Conservation (phyloP, 2,888 invertebrate species). For the Oscheius onirici region DNA sequence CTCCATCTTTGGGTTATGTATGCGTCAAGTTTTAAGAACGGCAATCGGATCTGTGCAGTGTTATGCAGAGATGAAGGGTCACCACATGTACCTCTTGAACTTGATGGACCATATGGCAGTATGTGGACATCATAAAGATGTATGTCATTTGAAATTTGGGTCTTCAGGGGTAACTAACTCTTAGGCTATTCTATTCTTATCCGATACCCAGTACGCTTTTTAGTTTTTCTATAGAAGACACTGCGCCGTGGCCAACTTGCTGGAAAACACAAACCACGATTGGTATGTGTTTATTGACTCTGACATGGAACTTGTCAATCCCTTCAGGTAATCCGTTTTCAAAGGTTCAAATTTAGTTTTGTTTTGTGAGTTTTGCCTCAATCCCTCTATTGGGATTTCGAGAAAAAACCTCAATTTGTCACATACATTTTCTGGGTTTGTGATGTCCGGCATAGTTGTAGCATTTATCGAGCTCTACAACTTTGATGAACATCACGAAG, state of each 20-base stretch:
- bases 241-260: slow-evolving; percentile 38
- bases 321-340: slow-evolving; percentile 29
- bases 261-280: slow-evolving; percentile 35
- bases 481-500: too few relatives aligned
- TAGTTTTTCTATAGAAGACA: slow-evolving; percentile 49
- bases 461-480: too few relatives aligned
- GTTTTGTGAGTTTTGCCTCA: too few relatives aligned
- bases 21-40: slow-evolving; percentile 15
- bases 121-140: slow-evolving; percentile 36
- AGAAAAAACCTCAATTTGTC: too few relatives aligned
- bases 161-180: too few relatives aligned
- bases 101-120: slow-evolving; percentile 12
- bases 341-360: too few relatives aligned
- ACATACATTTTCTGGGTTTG: too few relatives aligned
- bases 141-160: background rate
- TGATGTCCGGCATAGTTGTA: too few relatives aligned
- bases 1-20: too few relatives aligned
- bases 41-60: slow-evolving; percentile 33
- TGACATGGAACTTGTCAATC: slow-evolving; percentile 47
- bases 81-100: slow-evolving; percentile 26
- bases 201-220: too few relatives aligned
- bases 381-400: too few relatives aligned
- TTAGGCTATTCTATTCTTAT: too few relatives aligned
- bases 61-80: slow-evolving; percentile 30
- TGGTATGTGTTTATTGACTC: slow-evolving; percentile 45